Base-by-base conservation (phyloP, 2,888 invertebrate genomes). In the Microplitis manilae region DNA sequence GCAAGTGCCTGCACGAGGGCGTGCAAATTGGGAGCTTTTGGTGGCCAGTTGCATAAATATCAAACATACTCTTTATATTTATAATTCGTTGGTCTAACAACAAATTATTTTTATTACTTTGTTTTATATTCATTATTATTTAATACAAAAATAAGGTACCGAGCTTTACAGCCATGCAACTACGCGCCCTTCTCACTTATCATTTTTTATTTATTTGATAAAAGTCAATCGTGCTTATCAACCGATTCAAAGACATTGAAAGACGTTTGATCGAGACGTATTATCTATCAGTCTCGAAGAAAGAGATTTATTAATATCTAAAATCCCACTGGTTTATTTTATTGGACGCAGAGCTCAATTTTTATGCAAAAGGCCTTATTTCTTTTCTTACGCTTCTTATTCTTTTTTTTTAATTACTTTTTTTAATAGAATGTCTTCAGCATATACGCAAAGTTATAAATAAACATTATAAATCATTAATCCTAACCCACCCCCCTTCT, bases 401-500 rank as follows among this genome's bases (percentile, higher is more conserved):
- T 30, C 30, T 30, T 30, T 30, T 69, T 73, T 77, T 76, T 77
- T 76, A 79, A 79, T 77, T 30, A 30, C 30, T 30, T 30, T 79
- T 68, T 80, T 82, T 82, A 78, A 83, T 82, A 84, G 83, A 85
- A 83, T 83, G 81, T 85, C 83, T 81, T 82, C 81, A 84, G 83
- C 79, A 75, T 74, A 85, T 85, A 87, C 86, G 86, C 85, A 85
- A 86, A 84, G 82, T 81, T 80, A 70, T 77, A 67, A 71, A 73
- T 67, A 72, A 73, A 75, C 40, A 89, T 88, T 87, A 90, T 88
- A 89, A 90, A 88, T 88, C 87, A 89, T 88, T 87, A 87, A 87
- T 86, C 84, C 83, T 84, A 85, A 82, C 84, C 84, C 83, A 87
- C 87, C 89, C 93, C 94, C 94, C 94, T 94, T 95, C 95, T 94